Evolutionary conservation across 1,140 invertebrate genomes (phyloP).

Genomic region (Vollenhovia emeryi): DNA sequence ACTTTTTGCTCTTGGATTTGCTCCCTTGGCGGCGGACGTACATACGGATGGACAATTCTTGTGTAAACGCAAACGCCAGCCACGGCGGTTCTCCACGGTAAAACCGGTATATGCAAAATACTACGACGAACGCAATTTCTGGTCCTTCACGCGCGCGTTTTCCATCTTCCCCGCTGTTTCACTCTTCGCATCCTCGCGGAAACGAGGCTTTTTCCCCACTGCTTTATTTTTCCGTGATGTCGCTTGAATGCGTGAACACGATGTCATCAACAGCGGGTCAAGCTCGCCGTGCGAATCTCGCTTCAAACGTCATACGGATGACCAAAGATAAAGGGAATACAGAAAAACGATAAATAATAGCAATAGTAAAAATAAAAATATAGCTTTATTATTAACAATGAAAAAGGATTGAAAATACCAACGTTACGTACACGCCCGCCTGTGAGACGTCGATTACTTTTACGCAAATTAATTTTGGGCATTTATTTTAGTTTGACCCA

Average conservation of each 20-base stretch:
- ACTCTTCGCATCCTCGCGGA: conserved; percentile 6
- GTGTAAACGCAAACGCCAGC: conserved; percentile 56
- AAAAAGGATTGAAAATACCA: not conserved
- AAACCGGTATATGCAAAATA: conserved; percentile 61
- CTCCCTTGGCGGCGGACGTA: conserved; percentile 37
- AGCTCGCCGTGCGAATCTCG: not conserved
- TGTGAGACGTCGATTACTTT: not conserved
- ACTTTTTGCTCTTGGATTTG: conserved; percentile 40
- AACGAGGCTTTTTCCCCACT: not conserved
- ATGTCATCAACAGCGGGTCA: conserved; percentile 10
- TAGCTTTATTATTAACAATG: not conserved
- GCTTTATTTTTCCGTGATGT: conserved; percentile 19
- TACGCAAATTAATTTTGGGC: not conserved
- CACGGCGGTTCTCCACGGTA: conserved; percentile 21
- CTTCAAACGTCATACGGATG: not conserved
- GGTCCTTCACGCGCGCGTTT: conserved; percentile 16
- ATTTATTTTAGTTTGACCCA: not conserved
- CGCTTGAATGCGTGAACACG: conserved; percentile 26
- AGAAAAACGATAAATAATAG: not conserved
- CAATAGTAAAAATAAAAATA: not conserved
- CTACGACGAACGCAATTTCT: conserved; percentile 62
- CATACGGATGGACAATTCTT: conserved; percentile 56
- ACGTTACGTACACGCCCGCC: not conserved
- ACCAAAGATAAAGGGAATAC: not conserved
- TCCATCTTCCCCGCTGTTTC: conserved; percentile 36